These are phyloP conservation scores for Popillia japonica DNA, from an alignment of 1,140 invertebrate species.

Conservation along the genomic window DNA sequence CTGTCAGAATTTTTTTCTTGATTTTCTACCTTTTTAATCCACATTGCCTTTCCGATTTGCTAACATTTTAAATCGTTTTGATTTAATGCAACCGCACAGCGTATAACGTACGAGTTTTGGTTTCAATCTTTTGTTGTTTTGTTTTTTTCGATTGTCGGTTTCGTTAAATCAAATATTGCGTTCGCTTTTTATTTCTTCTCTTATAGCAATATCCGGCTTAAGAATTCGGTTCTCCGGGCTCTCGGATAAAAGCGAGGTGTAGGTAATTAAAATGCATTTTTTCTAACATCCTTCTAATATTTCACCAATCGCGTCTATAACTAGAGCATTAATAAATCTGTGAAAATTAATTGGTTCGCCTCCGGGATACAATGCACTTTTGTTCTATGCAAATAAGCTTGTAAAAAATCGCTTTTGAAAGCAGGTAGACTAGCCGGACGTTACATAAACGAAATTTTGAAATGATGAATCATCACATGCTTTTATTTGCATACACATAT, in stretches of 20 bases:
- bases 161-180: slow-evolving; percentile 19
- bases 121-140: background rate
- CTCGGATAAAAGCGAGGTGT: background rate
- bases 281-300: slow-evolving; percentile 33
- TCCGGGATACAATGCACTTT: slow-evolving; percentile 31
- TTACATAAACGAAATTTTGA: background rate
- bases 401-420: background rate
- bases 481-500: background rate
- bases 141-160: slow-evolving; percentile 21
- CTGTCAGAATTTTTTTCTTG: background rate
- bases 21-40: too few species aligned
- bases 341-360: slow-evolving; percentile 6
- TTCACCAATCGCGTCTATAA: slow-evolving; percentile 22
- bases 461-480: background rate
- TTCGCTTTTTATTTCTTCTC: slow-evolving; percentile 25
- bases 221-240: background rate
- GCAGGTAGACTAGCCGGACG: background rate
- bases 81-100: slow-evolving; percentile 6
- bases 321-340: slow-evolving; percentile 17
- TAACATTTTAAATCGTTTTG: slow-evolving; percentile 6
- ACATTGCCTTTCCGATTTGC: background rate
- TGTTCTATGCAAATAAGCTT: slow-evolving; percentile 21
- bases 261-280: slow-evolving; percentile 29
- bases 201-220: slow-evolving; percentile 19
- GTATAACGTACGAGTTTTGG: background rate